A percentile compares a stretch with the other conserved stretches of the same genome.
These are phyloP conservation scores for Eubucco bourcierii DNA, from an alignment of 2,113 vertebrate genomes.

Conservation along the genomic window DNA sequence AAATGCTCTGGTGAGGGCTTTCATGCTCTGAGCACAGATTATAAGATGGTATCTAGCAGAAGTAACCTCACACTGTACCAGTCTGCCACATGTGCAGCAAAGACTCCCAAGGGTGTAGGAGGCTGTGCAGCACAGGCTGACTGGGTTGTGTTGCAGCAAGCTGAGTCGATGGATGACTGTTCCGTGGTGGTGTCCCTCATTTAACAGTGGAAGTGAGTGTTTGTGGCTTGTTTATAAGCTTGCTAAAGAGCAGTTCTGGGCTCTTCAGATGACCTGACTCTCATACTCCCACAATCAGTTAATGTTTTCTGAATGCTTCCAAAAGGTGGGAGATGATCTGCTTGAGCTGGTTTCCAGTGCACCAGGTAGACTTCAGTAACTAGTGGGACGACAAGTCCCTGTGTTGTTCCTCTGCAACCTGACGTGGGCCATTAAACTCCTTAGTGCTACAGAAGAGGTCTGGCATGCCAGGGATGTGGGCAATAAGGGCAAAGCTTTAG, in stretches of 20 bases:
- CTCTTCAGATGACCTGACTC: background rate
- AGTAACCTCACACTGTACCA: background rate
- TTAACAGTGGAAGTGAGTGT: background rate
- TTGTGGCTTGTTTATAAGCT: background rate
- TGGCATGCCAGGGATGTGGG: background rate
- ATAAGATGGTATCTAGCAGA: background rate
- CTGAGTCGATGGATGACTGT: background rate
- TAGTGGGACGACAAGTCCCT: background rate
- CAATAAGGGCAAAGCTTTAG: background rate
- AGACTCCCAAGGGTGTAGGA: background rate
- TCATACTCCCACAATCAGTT: background rate
- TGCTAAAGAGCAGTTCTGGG: background rate
- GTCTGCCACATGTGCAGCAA: background rate
- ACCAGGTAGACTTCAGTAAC: background rate
- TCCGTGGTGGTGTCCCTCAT: background rate
- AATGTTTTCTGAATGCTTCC: background rate
- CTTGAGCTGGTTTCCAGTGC: background rate
- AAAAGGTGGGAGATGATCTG: background rate
- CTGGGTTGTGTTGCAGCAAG: background rate
- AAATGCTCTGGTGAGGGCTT: background rate
- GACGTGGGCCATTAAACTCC: background rate
- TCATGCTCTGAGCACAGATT: background rate
- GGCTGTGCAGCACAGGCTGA: background rate
- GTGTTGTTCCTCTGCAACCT: background rate
- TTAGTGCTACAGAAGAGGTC: background rate